Percentiles rank a stretch among this genome's conserved stretches.
phyloP scores from a whole-genome alignment of 2,797 vertebrate genomes.

The Enteromius paludinosus region DNA sequence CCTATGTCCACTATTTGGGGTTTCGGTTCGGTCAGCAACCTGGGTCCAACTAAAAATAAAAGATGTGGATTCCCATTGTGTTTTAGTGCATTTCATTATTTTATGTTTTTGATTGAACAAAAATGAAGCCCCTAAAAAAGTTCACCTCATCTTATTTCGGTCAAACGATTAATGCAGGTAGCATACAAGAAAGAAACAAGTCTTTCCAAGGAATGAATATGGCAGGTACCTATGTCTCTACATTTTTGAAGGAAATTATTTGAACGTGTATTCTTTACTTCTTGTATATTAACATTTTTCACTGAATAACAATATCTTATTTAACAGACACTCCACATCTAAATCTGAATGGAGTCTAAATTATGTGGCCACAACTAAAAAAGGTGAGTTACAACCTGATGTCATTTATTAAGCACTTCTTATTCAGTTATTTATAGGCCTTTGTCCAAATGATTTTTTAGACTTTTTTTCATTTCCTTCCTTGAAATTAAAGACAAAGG shows the following conservation, averaged over 20 bases:
- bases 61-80: constrained; percentile 29
- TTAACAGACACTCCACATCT: neutral
- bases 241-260: neutral
- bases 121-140: neutral
- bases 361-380: neutral
- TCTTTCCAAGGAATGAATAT: neutral
- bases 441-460: neutral
- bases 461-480: neutral
- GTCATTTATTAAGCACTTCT: neutral
- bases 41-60: constrained; percentile 82
- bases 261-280: constrained; percentile 2
- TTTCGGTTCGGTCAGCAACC: constrained; percentile 84
- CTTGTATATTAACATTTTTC: neutral
- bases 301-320: neutral
- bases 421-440: neutral
- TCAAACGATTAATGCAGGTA: too few species aligned
- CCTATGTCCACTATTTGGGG: constrained; percentile 84
- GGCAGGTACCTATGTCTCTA: neutral
- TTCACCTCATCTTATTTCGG: neutral
- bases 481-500: neutral
- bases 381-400: neutral
- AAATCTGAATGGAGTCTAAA: neutral
- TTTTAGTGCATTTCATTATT: neutral
- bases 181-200: neutral
- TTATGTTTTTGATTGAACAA: neutral